A percentile compares a stretch with the other conserved stretches of the same genome.
phyloP scores from a whole-genome alignment of 2,888 invertebrate species.

The Nemoura dubitans region DNA sequence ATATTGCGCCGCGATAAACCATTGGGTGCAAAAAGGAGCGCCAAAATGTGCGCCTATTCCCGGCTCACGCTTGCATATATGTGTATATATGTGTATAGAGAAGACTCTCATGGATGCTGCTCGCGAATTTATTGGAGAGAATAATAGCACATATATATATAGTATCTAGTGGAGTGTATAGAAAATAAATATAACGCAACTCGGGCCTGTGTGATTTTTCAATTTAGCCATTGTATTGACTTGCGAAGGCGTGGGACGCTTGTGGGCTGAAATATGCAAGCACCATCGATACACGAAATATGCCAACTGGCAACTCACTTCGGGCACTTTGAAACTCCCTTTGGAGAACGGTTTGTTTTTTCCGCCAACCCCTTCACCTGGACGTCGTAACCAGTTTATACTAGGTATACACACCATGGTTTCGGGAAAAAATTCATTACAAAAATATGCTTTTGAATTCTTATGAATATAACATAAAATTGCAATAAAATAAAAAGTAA shows the following conservation, averaged over 20 bases:
- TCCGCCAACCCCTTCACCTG: background rate
- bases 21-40: background rate
- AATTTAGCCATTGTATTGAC: background rate
- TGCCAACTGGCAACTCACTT: too few relatives aligned
- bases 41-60: background rate
- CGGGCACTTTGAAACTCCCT: too few relatives aligned
- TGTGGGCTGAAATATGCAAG: background rate
- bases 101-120: background rate
- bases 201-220: background rate
- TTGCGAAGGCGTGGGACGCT: too few relatives aligned
- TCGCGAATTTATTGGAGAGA: too few relatives aligned
- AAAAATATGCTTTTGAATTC: background rate
- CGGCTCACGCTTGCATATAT: background rate
- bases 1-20: background rate
- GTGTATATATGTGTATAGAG: too few relatives aligned
- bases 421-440: background rate
- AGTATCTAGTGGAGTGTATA: too few relatives aligned
- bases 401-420: background rate
- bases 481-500: too few relatives aligned
- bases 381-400: too few relatives aligned
- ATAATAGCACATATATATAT: background rate
- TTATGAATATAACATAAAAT: background rate
- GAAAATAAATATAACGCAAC: background rate
- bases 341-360: background rate
- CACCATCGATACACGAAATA: too few relatives aligned